phyloP scores from a whole-genome alignment of 2,113 vertebrate species.

The Pardalotus punctatus region DNA sequence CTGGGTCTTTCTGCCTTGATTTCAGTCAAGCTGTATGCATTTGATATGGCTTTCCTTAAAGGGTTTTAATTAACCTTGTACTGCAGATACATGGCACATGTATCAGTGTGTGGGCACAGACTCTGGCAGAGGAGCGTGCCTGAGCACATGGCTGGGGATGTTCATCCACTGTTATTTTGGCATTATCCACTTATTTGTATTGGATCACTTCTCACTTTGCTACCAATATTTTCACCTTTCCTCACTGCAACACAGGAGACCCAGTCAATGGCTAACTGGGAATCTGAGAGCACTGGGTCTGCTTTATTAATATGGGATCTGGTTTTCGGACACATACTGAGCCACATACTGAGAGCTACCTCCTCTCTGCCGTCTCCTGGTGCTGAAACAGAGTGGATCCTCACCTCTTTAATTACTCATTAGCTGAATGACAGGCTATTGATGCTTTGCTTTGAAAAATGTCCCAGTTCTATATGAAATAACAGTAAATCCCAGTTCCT shows the following conservation, averaged over 20 bases:
- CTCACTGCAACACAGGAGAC: background rate
- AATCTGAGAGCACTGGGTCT: background rate
- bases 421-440: background rate
- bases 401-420: background rate
- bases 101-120: background rate
- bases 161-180: background rate
- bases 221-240: background rate
- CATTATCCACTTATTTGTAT: background rate
- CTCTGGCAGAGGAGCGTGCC: background rate
- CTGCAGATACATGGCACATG: background rate
- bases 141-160: background rate
- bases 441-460: background rate
- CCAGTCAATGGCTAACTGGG: background rate
- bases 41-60: background rate
- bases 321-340: background rate
- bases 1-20: background rate
- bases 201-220: background rate
- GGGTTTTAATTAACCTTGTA: background rate
- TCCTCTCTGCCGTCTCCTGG: background rate
- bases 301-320: background rate
- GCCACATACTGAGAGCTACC: background rate
- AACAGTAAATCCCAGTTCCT: background rate
- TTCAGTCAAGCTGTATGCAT: background rate
- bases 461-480: background rate
- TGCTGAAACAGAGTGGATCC: background rate